Evolutionary conservation across 2,113 vertebrate species (phyloP).

Genomic region (Galbula dea): DNA sequence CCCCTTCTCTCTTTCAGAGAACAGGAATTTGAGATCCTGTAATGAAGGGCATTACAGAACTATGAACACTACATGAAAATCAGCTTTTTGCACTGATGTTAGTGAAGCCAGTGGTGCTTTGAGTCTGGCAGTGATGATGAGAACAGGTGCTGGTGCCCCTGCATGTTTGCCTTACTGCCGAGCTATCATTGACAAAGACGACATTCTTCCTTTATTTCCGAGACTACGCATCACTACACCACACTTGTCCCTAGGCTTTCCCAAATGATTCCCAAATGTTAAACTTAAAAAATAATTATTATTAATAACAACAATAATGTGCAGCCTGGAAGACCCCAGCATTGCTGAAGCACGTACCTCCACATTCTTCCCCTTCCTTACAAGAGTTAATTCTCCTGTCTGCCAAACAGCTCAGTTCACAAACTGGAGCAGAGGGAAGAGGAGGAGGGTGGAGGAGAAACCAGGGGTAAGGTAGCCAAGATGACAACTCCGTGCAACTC

Average conservation of each 20-base stretch:
- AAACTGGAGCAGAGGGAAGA: not conserved
- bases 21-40: not conserved
- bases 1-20: not conserved
- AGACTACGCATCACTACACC: not conserved
- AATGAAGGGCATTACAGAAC: not conserved
- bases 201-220: not conserved
- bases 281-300: not conserved
- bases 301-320: not conserved
- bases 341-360: not conserved
- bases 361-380: not conserved
- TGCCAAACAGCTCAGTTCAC: not conserved
- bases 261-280: not conserved
- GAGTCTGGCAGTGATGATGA: not conserved
- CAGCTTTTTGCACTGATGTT: not conserved
- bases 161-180: not conserved
- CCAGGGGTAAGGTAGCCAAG: not conserved
- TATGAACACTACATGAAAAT: not conserved
- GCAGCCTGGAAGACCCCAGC: not conserved
- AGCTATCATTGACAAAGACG: not conserved
- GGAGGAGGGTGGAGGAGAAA: not conserved
- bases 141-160: not conserved
- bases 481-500: not conserved
- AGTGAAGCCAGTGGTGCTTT: not conserved
- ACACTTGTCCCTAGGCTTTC: not conserved
- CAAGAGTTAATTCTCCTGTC: not conserved